These are phyloP conservation scores for Epizoanthus fatuus DNA, from an alignment of 92 coral and sea anemone genomes.

Conservation along the genomic window DNA sequence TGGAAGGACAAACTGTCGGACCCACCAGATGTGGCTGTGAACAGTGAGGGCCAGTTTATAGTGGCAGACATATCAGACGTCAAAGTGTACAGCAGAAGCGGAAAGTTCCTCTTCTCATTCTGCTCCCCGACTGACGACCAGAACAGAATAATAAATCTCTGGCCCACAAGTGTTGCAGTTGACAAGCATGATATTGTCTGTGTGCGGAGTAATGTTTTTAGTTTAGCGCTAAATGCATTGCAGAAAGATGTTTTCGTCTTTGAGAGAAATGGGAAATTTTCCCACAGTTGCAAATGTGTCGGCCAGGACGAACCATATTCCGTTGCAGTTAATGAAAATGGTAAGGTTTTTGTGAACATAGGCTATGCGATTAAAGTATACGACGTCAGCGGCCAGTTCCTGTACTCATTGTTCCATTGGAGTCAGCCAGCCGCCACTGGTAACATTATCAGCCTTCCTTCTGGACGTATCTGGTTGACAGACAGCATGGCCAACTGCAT, in stretches of 20 bases:
- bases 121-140: neutral
- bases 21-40: constrained; percentile 35
- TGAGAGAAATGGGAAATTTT: neutral
- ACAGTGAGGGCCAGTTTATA: constrained; percentile 24
- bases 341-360: neutral
- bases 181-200: neutral
- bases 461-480: neutral
- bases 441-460: neutral
- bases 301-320: neutral
- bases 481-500: constrained; percentile 8
- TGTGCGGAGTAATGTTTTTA: too few species aligned
- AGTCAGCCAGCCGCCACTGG: neutral
- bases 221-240: neutral
- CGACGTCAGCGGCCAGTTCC: neutral
- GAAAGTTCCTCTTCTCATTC: too few species aligned
- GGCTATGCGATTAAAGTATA: neutral
- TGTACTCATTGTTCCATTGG: neutral
- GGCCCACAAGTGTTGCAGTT: constrained; percentile 13
- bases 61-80: neutral
- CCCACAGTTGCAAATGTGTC: neutral
- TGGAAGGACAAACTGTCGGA: neutral
- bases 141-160: neutral
- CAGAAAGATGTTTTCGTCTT: neutral
- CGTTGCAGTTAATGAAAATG: constrained; percentile 7
- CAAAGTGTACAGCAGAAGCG: constrained; percentile 29